Conservation (phyloP, 2,888 invertebrate genomes). For the Torymus aiolomorphi region DNA sequence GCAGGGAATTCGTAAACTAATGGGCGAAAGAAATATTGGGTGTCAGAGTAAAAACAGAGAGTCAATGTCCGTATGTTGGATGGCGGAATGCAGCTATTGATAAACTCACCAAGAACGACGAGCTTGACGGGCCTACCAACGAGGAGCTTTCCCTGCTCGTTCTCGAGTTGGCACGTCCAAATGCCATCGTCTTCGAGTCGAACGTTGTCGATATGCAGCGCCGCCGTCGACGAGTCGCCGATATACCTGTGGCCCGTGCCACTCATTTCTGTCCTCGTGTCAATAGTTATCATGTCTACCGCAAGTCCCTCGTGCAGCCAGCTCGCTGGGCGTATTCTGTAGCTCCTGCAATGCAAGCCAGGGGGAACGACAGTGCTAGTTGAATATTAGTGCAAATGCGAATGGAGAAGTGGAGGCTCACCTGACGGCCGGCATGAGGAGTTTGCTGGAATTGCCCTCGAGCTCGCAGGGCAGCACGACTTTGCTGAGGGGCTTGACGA, state of each 20-base stretch:
- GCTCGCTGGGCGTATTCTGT: slow-evolving; percentile 72
- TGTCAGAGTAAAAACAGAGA: too few species aligned
- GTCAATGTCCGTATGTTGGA: too few species aligned
- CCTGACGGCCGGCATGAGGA: slow-evolving; percentile 70
- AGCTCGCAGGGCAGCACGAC: slow-evolving; percentile 73
- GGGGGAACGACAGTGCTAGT: too few species aligned
- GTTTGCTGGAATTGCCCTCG: slow-evolving; percentile 71
- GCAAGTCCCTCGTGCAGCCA: slow-evolving; percentile 72
- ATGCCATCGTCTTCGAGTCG: slow-evolving; percentile 82
- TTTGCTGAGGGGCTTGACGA: slow-evolving; percentile 72
- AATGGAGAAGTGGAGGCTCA: too few species aligned
- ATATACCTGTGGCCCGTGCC: slow-evolving; percentile 74
- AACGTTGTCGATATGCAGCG: slow-evolving; percentile 78
- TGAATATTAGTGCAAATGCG: too few species aligned
- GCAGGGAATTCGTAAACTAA: too few species aligned
- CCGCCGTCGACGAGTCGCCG: slow-evolving; percentile 73
- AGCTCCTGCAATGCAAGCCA: slow-evolving; percentile 65
- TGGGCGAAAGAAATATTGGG: too few species aligned
- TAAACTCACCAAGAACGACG: slow-evolving; percentile 80
- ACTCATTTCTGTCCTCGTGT: slow-evolving; percentile 74
- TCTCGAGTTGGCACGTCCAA: slow-evolving; percentile 84
- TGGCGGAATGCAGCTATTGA: neutral
- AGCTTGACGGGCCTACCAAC: slow-evolving; percentile 82
- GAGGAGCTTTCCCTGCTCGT: slow-evolving; percentile 80
- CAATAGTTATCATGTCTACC: slow-evolving; percentile 74